Base-by-base conservation (phyloP, 92 coral and sea anemone genomes). In the Actinernus sp. region DNA sequence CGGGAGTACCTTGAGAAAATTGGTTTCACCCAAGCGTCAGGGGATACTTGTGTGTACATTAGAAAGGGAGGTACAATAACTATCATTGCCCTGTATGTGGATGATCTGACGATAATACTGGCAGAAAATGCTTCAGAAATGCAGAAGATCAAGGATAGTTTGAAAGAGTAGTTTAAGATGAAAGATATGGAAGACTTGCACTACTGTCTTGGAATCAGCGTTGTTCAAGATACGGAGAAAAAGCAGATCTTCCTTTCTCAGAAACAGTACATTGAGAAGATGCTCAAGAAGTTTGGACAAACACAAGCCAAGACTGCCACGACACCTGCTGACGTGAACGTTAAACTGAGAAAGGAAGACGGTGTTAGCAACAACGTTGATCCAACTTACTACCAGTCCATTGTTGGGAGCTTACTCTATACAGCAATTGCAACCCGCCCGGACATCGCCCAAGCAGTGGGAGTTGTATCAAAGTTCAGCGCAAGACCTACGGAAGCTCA, bases 361-460 rank as follows among this genome's bases (percentile, higher is more conserved):
- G 65, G 48, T 51, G 74, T 80, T 29, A 71, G 87, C 49, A 80
- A 65, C 60, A 44, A 55, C 16, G 81, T 63, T 16, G 87, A 81
- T 57, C 36, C 69, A 33, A 33, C 32, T 26, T 17, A 46, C 49
- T 81, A 63, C 80, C 87, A 81, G 63, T 72, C 67, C 1, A 55
- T 76, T 47, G 38, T 77, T 65, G 84, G 69, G 26, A 56, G 84
- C 43, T 50, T 65, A 41, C 26, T 46, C 40, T 56, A 79, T 49
- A 71, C 85, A 29, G 78, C 85, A 68, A 49, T 78, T 25, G 65
- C 79, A 57, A 78, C 85, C n/a, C 71, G 72, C 41, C 85, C 69
- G 26, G 69, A 56, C 55, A 68, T 78, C 32, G 60, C 85, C 25
- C 68, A 68, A 16, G 71, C 78, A 58, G 71, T 78, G 85, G 62